Conservation (phyloP, 2,113 vertebrate genomes). For the Vulpes vulpes region DNA sequence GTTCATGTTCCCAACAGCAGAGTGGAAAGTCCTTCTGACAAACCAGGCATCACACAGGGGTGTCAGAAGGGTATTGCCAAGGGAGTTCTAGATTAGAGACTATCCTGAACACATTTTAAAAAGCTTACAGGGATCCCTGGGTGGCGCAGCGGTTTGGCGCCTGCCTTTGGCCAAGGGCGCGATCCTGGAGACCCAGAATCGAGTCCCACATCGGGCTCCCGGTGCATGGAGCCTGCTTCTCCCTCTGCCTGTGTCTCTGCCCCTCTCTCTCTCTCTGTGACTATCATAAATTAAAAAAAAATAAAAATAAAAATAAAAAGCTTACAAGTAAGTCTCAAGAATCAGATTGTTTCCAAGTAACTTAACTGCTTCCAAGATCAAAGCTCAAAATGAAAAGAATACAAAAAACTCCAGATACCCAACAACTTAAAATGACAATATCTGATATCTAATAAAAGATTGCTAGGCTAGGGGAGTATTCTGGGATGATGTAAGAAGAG, state of each 20-base stretch:
- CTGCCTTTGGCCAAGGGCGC: too few species aligned
- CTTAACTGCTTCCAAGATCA: background rate
- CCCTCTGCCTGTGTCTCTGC: too few species aligned
- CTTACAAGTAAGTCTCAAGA: background rate
- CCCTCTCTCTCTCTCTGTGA: too few species aligned
- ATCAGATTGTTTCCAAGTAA: background rate
- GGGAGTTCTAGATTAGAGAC: background rate
- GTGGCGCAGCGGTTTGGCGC: too few species aligned
- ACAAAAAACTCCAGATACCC: background rate
- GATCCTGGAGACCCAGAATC: too few species aligned
- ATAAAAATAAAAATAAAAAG: background rate
- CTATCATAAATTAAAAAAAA: too few species aligned
- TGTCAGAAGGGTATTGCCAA: background rate
- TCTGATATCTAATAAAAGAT: background rate
- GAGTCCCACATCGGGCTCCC: too few species aligned
- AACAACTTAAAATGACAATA: background rate
- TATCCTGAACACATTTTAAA: background rate
- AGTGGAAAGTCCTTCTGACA: background rate
- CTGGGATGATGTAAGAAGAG: background rate
- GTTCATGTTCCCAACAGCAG: background rate
- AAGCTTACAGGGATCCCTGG: background rate
- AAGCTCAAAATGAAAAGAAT: background rate
- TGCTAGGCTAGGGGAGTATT: background rate
- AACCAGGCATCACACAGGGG: background rate
- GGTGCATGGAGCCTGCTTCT: too few species aligned